phyloP scores from a whole-genome alignment of 1,140 invertebrate species.

The Solenopsis fugax region DNA sequence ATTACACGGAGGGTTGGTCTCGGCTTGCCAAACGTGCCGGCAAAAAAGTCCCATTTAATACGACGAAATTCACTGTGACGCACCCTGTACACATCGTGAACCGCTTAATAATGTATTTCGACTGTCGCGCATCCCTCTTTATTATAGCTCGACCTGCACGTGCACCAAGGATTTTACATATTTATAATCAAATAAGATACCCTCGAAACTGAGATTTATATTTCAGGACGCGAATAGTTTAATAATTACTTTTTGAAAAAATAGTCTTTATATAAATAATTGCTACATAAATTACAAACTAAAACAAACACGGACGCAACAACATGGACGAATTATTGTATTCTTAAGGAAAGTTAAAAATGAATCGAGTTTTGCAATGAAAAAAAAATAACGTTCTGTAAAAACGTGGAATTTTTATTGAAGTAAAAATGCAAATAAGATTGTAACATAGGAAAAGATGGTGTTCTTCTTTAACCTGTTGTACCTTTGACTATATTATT shows the following conservation, averaged over 20 bases:
- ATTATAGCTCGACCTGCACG: constrained; percentile 60
- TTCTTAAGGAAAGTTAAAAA: background rate
- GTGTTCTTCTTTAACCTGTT: too few relatives aligned
- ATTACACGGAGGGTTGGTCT: constrained; percentile 72
- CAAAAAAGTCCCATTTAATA: constrained; percentile 79
- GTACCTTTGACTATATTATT: too few relatives aligned
- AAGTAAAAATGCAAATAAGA: constrained; percentile 1
- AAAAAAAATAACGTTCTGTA: background rate
- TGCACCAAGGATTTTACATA: constrained; percentile 20
- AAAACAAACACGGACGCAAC: background rate
- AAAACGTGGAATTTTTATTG: constrained; percentile 18
- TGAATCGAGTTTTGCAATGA: background rate
- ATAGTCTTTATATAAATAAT: background rate
- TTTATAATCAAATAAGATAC: constrained; percentile 20
- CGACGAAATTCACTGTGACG: constrained; percentile 75
- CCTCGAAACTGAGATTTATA: constrained; percentile 2
- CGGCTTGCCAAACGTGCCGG: constrained; percentile 76
- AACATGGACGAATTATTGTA: background rate
- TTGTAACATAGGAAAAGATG: background rate
- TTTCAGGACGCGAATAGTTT: background rate
- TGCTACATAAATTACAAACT: background rate
- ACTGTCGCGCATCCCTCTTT: constrained; percentile 69
- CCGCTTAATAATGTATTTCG: constrained; percentile 76
- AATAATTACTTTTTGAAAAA: constrained; percentile 15
- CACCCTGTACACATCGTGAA: constrained; percentile 61